Evolutionary conservation across 2,888 invertebrate species (phyloP).

Genomic region (Synergus japonicus): DNA sequence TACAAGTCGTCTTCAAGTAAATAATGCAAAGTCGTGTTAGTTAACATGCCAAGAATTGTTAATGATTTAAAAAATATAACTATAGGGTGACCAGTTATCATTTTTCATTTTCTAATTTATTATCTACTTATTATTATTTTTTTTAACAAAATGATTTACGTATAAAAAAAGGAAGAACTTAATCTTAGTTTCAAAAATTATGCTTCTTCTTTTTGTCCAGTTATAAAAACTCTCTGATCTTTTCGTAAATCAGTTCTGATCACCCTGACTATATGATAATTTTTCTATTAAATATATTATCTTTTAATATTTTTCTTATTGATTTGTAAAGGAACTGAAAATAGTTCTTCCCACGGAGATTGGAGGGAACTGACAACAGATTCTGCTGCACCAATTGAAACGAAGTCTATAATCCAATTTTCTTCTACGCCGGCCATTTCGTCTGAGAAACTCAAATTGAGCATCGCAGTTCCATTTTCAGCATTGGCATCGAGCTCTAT

Average conservation of each 20-base stretch:
- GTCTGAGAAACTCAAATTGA: constrained; percentile 79
- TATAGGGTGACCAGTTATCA: not conserved
- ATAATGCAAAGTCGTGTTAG: not conserved
- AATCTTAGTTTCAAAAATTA: not conserved
- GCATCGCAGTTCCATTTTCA: constrained; percentile 66
- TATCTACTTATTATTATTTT: no score
- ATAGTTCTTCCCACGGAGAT: constrained; percentile 79
- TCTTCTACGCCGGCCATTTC: constrained; percentile 78
- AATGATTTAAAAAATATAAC: not conserved
- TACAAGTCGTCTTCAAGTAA: not conserved
- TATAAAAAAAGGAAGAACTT: not conserved
- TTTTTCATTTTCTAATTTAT: not conserved
- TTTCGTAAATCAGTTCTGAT: not conserved
- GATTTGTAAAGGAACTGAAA: constrained; percentile 79
- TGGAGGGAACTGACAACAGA: constrained; percentile 78
- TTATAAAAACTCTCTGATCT: not conserved
- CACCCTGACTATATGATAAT: constrained; percentile 1
- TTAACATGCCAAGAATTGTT: constrained; percentile 3
- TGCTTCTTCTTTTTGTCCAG: not conserved
- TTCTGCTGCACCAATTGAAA: constrained; percentile 77
- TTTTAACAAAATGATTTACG: not conserved
- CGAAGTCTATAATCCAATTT: constrained; percentile 78
- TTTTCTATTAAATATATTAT: constrained; percentile 29
- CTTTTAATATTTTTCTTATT: constrained; percentile 53
- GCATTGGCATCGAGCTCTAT: constrained; percentile 54